Base-by-base conservation (phyloP, 2,797 vertebrate species). In the Anas flavirostris region DNA sequence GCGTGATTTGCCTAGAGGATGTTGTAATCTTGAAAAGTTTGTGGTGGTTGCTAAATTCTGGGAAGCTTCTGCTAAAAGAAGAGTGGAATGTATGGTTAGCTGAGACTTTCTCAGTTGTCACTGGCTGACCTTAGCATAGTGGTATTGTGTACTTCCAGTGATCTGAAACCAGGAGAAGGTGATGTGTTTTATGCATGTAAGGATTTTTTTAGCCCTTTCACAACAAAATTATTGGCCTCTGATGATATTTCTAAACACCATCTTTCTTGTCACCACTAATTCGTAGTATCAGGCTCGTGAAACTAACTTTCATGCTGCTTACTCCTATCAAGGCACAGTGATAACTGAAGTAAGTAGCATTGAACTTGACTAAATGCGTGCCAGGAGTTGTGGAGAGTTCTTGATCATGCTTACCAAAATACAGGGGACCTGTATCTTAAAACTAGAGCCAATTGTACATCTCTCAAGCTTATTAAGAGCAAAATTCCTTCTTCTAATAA, bases 11-110 rank as follows among this genome's bases (percentile, higher is more conserved):
- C 41, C 22, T 52, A 35, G 74, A 76, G 60, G 58, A 68, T 0
- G 1, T 35, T 44, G 23, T 88, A 62, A 86, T 83, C 37, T 91
- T 81, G 90, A 83, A 94, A 94, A 93, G 55, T 84, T 14, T 62
- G 73, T 86, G 59, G 46, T 90, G 63, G 73, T 69, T 12, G 25
- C 85, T 81, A 81, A 81, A 62, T 91, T 92, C 69, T 5, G 31
- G 56, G 82, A 94, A 86, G 70, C 66, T 86, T 91, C 46, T 4
- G 13, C n/a, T 67, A n/a, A 31, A 35, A 33, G 46, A 63, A 80
- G 31, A 28, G 46, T 26, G 58, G 55, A 60, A 15, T 28, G 3
- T 43, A 12, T 33, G 53, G 13, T 90, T 89, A 31, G 33, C 28
- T 68, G 66, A 79, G 59, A 9, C n/a, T 43, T 46, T 48, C 35